Conservation (phyloP, 2,888 invertebrate genomes). For the Octonoba sinensis region DNA sequence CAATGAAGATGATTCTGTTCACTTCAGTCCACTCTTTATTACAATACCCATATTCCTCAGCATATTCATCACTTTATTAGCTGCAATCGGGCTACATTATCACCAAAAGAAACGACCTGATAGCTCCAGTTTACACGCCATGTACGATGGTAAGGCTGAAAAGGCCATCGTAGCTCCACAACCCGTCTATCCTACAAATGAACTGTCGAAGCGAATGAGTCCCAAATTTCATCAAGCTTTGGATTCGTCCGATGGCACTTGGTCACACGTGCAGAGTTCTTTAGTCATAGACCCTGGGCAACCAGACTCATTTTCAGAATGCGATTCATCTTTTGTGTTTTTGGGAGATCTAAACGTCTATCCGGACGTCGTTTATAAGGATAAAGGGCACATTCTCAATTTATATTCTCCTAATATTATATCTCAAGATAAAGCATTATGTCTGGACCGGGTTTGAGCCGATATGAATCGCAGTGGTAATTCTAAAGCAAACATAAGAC, state of each 20-base stretch:
- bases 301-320: slow-evolving; percentile 54
- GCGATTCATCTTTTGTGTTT: slow-evolving; percentile 56
- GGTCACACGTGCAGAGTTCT: slow-evolving; percentile 53
- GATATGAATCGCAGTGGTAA: too few species aligned
- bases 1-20: slow-evolving; percentile 4
- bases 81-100: slow-evolving; percentile 26
- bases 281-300: slow-evolving; percentile 53
- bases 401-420: slow-evolving; percentile 44
- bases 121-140: slow-evolving; percentile 24
- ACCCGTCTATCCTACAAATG: slow-evolving; percentile 14
- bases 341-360: slow-evolving; percentile 50
- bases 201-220: slow-evolving; percentile 32
- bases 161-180: slow-evolving; percentile 21
- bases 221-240: slow-evolving; percentile 36
- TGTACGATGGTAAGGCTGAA: slow-evolving; percentile 12
- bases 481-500: too few species aligned
- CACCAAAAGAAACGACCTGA: slow-evolving; percentile 13
- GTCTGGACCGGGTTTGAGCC: slow-evolving; percentile 38
- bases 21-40: slow-evolving; percentile 35
- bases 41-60: slow-evolving; percentile 35
- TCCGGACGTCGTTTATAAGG: slow-evolving; percentile 49
- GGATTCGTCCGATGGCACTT: slow-evolving; percentile 49
- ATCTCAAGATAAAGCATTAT: slow-evolving; percentile 30
- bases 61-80: slow-evolving; percentile 34
- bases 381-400: slow-evolving; percentile 34